phyloP scores from a whole-genome alignment of 2,888 invertebrate species.

The Rhimphoctona megacephalus region DNA sequence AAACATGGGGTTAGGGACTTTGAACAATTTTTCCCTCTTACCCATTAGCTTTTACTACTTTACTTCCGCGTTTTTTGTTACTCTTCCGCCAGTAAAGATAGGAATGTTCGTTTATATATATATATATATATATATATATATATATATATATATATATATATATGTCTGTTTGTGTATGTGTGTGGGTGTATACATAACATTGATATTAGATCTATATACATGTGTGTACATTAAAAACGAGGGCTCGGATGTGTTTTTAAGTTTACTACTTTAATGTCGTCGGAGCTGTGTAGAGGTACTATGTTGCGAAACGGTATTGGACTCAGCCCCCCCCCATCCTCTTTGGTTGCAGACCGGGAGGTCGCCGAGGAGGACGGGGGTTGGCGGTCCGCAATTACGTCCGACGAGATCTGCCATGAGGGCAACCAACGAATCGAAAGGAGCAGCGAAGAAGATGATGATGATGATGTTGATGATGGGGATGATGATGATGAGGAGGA shows the following conservation, averaged over 20 bases:
- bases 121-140: background rate
- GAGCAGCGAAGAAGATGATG: constrained; percentile 63
- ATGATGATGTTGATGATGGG: constrained; percentile 46
- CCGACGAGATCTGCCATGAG: constrained; percentile 72
- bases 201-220: background rate
- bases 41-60: constrained; percentile 14
- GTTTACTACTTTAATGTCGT: constrained; percentile 72
- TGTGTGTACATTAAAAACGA: constrained; percentile 6
- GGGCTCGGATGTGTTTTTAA: constrained; percentile 53
- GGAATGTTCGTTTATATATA: background rate
- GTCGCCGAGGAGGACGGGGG: constrained; percentile 85
- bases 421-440: constrained; percentile 75
- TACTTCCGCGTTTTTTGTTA: constrained; percentile 1
- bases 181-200: constrained; percentile 17
- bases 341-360: constrained; percentile 85
- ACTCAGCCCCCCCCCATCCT: constrained; percentile 83
- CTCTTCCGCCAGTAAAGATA: background rate
- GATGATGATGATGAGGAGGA: constrained; percentile 36
- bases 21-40: constrained; percentile 37
- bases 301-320: constrained; percentile 76
- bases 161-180: background rate
- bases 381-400: constrained; percentile 80
- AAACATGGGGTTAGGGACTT: constrained; percentile 23
- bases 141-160: background rate
- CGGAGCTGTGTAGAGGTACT: constrained; percentile 77